Evolutionary conservation across 2,888 invertebrate genomes (phyloP), one percentile per base, ranked within the genome.

Genomic region (Perdita meconis): DNA sequence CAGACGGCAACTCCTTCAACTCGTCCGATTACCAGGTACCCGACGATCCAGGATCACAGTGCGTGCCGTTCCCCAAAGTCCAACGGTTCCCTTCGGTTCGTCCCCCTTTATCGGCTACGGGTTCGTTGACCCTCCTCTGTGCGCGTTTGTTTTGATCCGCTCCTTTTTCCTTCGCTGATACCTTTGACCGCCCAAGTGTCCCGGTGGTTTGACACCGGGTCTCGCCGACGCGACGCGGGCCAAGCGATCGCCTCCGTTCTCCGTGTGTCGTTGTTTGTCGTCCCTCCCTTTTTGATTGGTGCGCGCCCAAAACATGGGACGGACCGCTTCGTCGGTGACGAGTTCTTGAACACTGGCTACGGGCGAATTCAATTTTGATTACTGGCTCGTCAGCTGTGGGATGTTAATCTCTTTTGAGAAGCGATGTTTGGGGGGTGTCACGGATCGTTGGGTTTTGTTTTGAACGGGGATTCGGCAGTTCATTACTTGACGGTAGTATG

Each of bases 1-100:
- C 75, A 50, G 79, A 77, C 76, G 68, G 72, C 78, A 74, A 80
- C 50, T 44, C 67, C 24, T 59, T 65, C 44, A 73, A 60, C 61
- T 74, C 80, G 44, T 66, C 81, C 67, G 80, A 80, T 26, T 83
- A 74, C 78, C 78, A 82, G n/a, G n/a, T 70, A 86, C 87, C 47
- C 88, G 88, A 87, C 88, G 87, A 83, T 19, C 24, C 24, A n/a
- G 2, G 36, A 24, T 0, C 12, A 50, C 24, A n/a, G 30, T 16
- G 30, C 30, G 2, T 8, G 8, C 50, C 4, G 22, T 50, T 8
- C 6, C 16, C n/a, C 8, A n/a, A 10, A 22, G 8, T 50, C 2
- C n/a, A 30, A 6, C 53, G 2, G n/a, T 34, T 6, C 1, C n/a
- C n/a, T 5, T 4, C 22, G 24, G 12, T 16, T 13, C 36, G 61